Conservation (phyloP, 1,140 invertebrate species). For the Caenorhabditis latens region DNA sequence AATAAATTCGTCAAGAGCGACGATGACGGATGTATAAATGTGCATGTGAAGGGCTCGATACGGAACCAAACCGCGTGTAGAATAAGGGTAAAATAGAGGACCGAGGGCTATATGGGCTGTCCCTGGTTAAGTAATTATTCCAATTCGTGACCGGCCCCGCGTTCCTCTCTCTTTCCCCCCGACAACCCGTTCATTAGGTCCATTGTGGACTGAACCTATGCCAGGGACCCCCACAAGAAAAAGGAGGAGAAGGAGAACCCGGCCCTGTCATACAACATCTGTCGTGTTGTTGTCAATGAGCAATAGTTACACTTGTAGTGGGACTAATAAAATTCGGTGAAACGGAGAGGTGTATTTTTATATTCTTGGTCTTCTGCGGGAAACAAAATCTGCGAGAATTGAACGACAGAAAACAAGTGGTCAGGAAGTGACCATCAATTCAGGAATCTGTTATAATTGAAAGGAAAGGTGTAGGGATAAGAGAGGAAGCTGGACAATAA, state of each 20-base stretch:
- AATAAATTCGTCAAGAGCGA: conserved; percentile 43
- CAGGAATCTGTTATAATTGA: neutral
- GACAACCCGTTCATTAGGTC: conserved; percentile 42
- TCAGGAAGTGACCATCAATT: conserved; percentile 23
- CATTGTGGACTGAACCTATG: conserved; percentile 44
- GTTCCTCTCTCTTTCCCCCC: neutral
- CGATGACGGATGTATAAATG: conserved; percentile 47
- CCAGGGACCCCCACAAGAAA: neutral
- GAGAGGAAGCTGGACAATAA: conserved; percentile 32
- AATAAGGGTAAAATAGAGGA: neutral
- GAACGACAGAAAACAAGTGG: neutral
- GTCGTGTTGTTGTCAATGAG: conserved; percentile 52
- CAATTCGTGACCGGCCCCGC: conserved; percentile 35
- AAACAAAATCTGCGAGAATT: neutral
- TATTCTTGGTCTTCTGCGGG: neutral
- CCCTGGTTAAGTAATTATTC: conserved; percentile 55
- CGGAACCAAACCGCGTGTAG: neutral
- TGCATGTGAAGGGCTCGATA: neutral
- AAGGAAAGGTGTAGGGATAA: neutral
- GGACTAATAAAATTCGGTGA: conserved; percentile 46
- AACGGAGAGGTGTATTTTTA: conserved; percentile 19
- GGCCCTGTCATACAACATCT: conserved; percentile 52
- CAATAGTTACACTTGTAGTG: conserved; percentile 55
- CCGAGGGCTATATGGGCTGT: neutral
- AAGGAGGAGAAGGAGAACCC: conserved; percentile 14